Base-by-base conservation (phyloP, 2,797 vertebrate genomes). In the Fistularia commersonii region DNA sequence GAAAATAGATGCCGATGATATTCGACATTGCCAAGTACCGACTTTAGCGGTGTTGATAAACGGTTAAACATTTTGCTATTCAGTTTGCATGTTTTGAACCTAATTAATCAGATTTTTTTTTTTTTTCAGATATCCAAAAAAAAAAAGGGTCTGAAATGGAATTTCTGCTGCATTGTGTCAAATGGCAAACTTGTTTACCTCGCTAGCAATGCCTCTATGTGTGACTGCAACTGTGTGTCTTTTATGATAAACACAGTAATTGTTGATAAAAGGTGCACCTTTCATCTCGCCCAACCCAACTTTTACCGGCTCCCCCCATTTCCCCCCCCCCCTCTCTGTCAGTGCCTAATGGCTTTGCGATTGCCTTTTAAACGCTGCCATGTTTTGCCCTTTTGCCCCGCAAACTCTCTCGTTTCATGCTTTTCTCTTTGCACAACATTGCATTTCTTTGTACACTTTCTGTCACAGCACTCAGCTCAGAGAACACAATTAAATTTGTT, bases 301-400 rank as follows among this genome's bases (percentile, higher is more conserved):
- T 73, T 70, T 60, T 46, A 51, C 50, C 7, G 36, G 8, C 15
- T 51, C 52, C 34, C 57, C 34, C 34, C 34, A 6, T 40, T 5
- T 3, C 11, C 15, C 8, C 14, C 50, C 63, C 72, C 52, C 64
- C 59, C 62, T 60, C 46, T 57, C 67, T 66, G 57, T 74, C 63
- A 72, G 46, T 47, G 63, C 62, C 63, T 83, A 87, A 88, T 88
- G 82, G 74, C 59, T 81, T 72, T 61, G 67, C 79, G 70, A 82
- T 77, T 85, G 82, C 74, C 65, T 88, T 82, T 84, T 78, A 84
- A 80, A 81, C 73, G 66, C 67, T 71, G 53, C 53, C n/a, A 9
- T 70, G 69, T 61, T 77, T 69, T 74, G 53, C 37, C 64, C 64
- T 73, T 76, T 69, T 51, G 41, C 46, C 56, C 51, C 15, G 33